Conservation (phyloP, 2,888 invertebrate genomes). For the Alsophila aescularia region DNA sequence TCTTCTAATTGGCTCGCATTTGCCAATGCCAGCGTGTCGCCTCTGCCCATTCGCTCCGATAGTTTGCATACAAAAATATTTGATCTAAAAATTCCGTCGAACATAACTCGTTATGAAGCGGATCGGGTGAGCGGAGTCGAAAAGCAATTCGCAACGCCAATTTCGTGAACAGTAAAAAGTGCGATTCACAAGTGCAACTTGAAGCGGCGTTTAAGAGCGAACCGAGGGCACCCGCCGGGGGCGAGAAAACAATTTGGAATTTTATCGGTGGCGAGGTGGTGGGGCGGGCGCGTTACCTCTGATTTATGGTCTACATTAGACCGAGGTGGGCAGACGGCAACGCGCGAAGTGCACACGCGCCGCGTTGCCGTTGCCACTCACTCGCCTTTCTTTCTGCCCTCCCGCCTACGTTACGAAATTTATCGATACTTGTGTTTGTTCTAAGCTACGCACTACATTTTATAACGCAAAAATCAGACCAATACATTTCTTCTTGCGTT, state of each 20-base stretch:
- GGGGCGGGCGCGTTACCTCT: constrained; percentile 68
- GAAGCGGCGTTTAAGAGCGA: constrained; percentile 84
- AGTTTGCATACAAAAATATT: constrained; percentile 60
- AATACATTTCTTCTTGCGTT: background rate
- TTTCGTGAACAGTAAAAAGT: constrained; percentile 83
- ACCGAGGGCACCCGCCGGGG: constrained; percentile 81
- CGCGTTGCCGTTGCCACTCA: constrained; percentile 61
- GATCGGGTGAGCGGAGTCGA: constrained; percentile 62
- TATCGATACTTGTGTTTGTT: background rate
- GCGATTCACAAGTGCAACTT: constrained; percentile 84
- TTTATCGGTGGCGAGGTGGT: constrained; percentile 76
- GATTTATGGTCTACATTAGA: constrained; percentile 80
- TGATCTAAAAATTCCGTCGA: constrained; percentile 46
- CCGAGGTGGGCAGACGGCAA: constrained; percentile 58
- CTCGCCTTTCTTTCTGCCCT: constrained; percentile 44
- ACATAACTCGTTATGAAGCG: constrained; percentile 54
- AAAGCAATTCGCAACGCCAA: constrained; percentile 80
- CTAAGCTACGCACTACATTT: background rate
- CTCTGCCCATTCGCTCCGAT: constrained; percentile 59
- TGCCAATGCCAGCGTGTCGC: constrained; percentile 80
- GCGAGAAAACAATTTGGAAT: constrained; percentile 83
- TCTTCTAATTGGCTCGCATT: constrained; percentile 84
- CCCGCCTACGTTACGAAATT: background rate
- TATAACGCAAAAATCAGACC: background rate
- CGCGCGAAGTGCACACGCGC: constrained; percentile 72